Evolutionary conservation across 2,113 vertebrate species (phyloP).

Genomic region (Corythaixoides concolor): DNA sequence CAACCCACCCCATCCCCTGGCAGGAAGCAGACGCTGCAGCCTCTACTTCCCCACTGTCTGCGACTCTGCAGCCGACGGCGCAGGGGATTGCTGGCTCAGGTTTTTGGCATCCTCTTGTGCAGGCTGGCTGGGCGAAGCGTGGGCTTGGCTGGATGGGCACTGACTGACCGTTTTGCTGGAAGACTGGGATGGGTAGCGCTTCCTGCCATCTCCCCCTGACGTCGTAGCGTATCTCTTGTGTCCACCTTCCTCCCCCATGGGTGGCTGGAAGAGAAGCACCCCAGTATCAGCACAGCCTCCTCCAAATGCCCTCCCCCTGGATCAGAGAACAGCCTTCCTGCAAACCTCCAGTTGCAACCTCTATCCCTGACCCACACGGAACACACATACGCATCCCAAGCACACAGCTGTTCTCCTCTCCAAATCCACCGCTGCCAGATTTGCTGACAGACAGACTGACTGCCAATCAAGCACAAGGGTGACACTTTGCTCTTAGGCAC

Average conservation of each 20-base stretch:
- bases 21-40: conserved; percentile 22
- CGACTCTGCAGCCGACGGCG: conserved; percentile 67
- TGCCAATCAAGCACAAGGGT: neutral
- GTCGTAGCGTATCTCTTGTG: conserved; percentile 86
- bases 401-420: neutral
- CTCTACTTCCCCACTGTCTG: conserved; percentile 77
- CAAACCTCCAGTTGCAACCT: neutral
- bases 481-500: neutral
- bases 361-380: neutral
- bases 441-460: neutral
- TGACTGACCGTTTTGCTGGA: conserved; percentile 80
- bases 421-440: neutral
- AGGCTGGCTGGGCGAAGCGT: conserved; percentile 68
- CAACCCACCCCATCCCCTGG: conserved; percentile 20
- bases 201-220: conserved; percentile 84
- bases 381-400: neutral
- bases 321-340: neutral
- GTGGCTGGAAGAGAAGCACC: conserved; percentile 81
- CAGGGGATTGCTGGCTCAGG: conserved; percentile 74
- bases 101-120: conserved; percentile 86
- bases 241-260: conserved; percentile 90
- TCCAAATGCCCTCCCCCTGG: neutral
- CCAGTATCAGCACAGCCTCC: neutral
- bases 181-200: conserved; percentile 88
- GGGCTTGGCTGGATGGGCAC: conserved; percentile 65